A percentile compares a stretch with the other conserved stretches of the same genome.
phyloP scores from a whole-genome alignment of 2,797 vertebrate species.

The Myotis planiceps region DNA sequence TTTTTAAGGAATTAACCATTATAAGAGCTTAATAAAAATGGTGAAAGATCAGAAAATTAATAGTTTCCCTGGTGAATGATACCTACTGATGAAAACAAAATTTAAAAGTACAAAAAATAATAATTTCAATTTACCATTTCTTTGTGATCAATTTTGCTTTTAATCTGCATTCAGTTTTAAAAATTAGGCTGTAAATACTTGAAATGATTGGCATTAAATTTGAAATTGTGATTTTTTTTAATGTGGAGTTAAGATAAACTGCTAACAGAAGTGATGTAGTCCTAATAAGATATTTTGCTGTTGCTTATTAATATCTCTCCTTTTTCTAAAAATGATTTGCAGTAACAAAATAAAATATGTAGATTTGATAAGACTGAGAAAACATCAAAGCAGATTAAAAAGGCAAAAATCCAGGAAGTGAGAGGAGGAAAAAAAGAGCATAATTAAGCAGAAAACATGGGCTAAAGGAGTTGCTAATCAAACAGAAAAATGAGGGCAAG shows the following conservation, averaged over 20 bases:
- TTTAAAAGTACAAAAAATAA: constrained; percentile 38
- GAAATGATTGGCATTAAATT: constrained; percentile 12
- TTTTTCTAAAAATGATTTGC: constrained; percentile 35
- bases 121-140: background rate
- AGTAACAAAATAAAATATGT: background rate
- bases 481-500: constrained; percentile 26
- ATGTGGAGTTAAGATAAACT: background rate
- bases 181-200: constrained; percentile 52
- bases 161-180: constrained; percentile 46
- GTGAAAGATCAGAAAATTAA: background rate
- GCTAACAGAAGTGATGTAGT: background rate
- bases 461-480: background rate
- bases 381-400: constrained; percentile 7
- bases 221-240: constrained; percentile 32
- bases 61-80: background rate
- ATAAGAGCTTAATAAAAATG: constrained; percentile 24
- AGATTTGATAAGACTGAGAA: constrained; percentile 1
- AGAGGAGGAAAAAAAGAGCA: background rate
- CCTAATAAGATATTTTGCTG: background rate
- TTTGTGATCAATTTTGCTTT: constrained; percentile 47
- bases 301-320: background rate
- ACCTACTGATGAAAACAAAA: constrained; percentile 53
- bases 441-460: background rate
- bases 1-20: constrained; percentile 46
- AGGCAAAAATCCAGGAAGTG: background rate